These are phyloP conservation scores for Nicator chloris DNA, from an alignment of 2,113 vertebrate genomes.

Conservation along the genomic window DNA sequence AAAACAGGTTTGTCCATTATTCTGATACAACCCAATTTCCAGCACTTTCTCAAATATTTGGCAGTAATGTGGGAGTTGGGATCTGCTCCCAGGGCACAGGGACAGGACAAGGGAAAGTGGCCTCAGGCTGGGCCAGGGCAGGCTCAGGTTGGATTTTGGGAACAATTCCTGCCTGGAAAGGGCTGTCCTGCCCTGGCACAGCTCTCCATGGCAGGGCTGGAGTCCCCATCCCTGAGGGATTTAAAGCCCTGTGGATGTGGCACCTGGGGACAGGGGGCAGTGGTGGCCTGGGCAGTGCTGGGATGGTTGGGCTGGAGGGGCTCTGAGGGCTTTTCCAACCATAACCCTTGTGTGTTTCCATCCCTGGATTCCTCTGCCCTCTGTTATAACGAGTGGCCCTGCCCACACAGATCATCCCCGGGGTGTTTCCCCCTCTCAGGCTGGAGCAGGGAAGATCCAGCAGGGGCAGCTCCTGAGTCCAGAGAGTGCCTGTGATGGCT, in stretches of 20 bases:
- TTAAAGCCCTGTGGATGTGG: not conserved
- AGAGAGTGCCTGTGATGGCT: not conserved
- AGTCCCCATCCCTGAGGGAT: not conserved
- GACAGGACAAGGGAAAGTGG: rapidly evolving
- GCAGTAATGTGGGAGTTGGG: not conserved
- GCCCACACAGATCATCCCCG: not conserved
- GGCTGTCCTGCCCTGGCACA: not conserved
- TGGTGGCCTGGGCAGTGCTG: not conserved
- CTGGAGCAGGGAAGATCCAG: not conserved
- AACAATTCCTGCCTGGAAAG: not conserved
- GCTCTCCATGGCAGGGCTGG: not conserved
- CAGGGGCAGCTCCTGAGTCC: not conserved
- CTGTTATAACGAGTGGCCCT: not conserved
- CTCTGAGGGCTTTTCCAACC: not conserved
- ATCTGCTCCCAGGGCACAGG: not conserved
- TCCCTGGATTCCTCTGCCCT: not conserved
- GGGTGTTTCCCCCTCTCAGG: not conserved
- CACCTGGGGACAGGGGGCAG: not conserved
- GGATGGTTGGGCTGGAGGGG: not conserved
- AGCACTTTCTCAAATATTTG: not conserved
- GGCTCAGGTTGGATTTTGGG: not conserved
- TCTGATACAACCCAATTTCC: not conserved
- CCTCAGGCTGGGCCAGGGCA: not conserved
- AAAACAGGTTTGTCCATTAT: not conserved
- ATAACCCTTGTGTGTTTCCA: not conserved